Conservation (phyloP, 2,113 vertebrate genomes). For the Osmerus mordax region DNA sequence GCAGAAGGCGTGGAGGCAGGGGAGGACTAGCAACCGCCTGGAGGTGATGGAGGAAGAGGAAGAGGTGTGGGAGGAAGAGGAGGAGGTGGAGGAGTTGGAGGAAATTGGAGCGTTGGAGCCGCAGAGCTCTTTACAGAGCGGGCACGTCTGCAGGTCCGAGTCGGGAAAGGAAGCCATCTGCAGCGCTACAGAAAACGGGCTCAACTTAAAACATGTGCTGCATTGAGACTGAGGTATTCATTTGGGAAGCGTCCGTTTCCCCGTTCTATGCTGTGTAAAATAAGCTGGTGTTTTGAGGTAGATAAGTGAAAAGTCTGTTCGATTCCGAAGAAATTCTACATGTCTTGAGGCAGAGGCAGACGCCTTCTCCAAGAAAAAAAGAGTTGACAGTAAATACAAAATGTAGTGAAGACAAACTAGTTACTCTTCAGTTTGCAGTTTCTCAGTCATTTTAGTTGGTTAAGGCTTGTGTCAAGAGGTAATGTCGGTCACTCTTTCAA, state of each 20-base stretch:
- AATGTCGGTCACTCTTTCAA: neutral
- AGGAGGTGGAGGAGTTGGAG: constrained; percentile 85
- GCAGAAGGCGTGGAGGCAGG: constrained; percentile 91
- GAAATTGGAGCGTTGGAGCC: constrained; percentile 86
- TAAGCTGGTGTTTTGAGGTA: constrained; percentile 55
- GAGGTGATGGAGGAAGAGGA: constrained; percentile 63
- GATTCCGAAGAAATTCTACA: constrained; percentile 29
- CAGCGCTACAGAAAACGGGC: constrained; percentile 34
- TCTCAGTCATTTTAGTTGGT: constrained; percentile 5
- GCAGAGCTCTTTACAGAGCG: constrained; percentile 89
- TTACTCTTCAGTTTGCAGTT: neutral
- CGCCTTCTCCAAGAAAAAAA: constrained; percentile 18
- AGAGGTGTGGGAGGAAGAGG: constrained; percentile 83
- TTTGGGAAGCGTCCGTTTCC: constrained; percentile 34
- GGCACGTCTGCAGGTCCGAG: constrained; percentile 89
- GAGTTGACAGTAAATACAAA: neutral
- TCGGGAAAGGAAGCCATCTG: constrained; percentile 92
- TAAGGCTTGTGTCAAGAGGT: constrained; percentile 24
- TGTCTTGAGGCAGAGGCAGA: constrained; percentile 18
- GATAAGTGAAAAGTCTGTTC: constrained; percentile 48
- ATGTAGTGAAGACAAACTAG: neutral
- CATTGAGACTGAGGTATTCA: constrained; percentile 41
- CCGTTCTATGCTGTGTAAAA: constrained; percentile 12
- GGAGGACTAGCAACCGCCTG: constrained; percentile 85
- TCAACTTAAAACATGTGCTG: constrained; percentile 43